phyloP scores from a whole-genome alignment of 2,888 invertebrate genomes.

The Rutpela maculata region DNA sequence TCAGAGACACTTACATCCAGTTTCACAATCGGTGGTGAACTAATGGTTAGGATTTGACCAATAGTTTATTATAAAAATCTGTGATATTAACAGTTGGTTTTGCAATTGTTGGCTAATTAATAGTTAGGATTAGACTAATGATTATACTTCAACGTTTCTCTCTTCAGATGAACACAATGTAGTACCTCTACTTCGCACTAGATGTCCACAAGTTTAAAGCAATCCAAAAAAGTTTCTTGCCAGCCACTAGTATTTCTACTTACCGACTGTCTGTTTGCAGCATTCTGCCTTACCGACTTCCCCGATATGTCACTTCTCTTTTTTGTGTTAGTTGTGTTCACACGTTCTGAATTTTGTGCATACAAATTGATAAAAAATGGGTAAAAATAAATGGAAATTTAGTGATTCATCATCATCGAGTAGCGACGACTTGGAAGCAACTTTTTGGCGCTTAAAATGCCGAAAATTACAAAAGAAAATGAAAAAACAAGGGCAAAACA shows the following conservation, averaged over 20 bases:
- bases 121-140: too few relatives aligned
- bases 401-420: not conserved
- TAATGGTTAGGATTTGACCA: too few relatives aligned
- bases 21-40: too few relatives aligned
- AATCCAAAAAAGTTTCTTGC: too few relatives aligned
- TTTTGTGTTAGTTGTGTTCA: not conserved
- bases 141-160: conserved; percentile 2
- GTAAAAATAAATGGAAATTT: not conserved
- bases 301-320: not conserved
- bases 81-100: too few relatives aligned
- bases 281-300: not conserved
- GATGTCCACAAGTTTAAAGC: conserved; percentile 14
- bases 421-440: not conserved
- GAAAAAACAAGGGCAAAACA: not conserved
- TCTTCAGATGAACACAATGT: conserved; percentile 5
- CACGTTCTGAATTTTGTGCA: not conserved
- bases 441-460: too few relatives aligned
- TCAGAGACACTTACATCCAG: too few relatives aligned
- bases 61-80: too few relatives aligned
- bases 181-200: not conserved
- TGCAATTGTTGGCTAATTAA: too few relatives aligned
- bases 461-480: not conserved
- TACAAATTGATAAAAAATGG: not conserved
- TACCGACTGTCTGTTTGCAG: too few relatives aligned
- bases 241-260: too few relatives aligned